A percentile compares a stretch with the other conserved stretches of the same genome.
These are phyloP conservation scores for Lottia gigantea DNA, from an alignment of 2,888 invertebrate species.

Conservation along the genomic window DNA sequence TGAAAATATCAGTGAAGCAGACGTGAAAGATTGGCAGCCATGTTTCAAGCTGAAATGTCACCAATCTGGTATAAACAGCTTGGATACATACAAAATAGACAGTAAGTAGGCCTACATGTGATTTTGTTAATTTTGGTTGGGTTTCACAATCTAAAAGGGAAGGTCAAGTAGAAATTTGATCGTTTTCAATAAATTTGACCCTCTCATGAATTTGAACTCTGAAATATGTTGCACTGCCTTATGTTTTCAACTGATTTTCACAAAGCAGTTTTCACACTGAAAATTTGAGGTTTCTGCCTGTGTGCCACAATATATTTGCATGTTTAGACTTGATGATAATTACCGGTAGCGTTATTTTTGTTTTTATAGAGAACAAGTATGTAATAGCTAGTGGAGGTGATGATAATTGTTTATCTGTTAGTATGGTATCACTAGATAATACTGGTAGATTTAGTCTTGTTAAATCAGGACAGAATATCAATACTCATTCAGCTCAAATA, in stretches of 20 bases:
- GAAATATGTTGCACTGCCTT: too few relatives aligned
- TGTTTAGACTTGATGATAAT: background rate
- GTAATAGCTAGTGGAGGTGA: slow-evolving; percentile 83
- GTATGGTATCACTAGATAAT: slow-evolving; percentile 13
- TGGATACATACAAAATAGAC: slow-evolving; percentile 65
- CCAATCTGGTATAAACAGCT: slow-evolving; percentile 82
- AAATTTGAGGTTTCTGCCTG: too few relatives aligned
- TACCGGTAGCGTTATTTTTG: slow-evolving; percentile 47
- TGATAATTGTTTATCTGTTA: slow-evolving; percentile 73
- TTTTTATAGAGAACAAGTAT: slow-evolving; percentile 65
- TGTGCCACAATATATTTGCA: background rate
- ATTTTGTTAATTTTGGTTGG: too few relatives aligned
- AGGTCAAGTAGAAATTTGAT: too few relatives aligned
- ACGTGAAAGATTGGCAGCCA: slow-evolving; percentile 17
- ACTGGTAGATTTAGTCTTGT: background rate
- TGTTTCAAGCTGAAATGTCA: slow-evolving; percentile 70
- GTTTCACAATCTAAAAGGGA: too few relatives aligned
- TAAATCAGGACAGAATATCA: slow-evolving; percentile 19
- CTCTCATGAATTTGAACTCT: too few relatives aligned
- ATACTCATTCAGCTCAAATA: slow-evolving; percentile 56
- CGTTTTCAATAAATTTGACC: too few relatives aligned
- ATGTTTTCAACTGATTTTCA: too few relatives aligned
- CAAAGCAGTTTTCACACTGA: too few relatives aligned
- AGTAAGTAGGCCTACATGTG: too few relatives aligned
- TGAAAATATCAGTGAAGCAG: background rate